Evolutionary conservation across 1,140 invertebrate genomes (phyloP).

Genomic region (Ceratina australensis): DNA sequence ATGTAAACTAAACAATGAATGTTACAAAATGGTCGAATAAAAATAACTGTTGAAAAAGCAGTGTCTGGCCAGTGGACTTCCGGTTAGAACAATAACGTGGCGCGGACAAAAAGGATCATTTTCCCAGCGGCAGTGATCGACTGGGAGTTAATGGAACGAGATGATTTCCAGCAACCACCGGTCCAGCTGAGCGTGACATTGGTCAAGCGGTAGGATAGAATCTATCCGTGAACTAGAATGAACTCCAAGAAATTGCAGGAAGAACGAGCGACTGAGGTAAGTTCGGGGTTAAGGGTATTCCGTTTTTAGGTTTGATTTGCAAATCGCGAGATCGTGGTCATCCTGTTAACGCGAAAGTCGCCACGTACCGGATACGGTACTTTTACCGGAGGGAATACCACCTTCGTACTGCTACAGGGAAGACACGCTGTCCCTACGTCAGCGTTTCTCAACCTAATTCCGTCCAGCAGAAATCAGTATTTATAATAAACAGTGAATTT

Average conservation of each 20-base stretch:
- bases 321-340: background rate
- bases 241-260: slow-evolving; percentile 1
- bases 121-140: slow-evolving; percentile 9
- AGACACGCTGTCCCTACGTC: slow-evolving; percentile 20
- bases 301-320: slow-evolving; percentile 21
- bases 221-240: slow-evolving; percentile 36
- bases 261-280: background rate
- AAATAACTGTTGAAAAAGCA: too few species aligned
- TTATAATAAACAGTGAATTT: too few species aligned
- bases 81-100: too few species aligned
- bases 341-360: slow-evolving; percentile 44
- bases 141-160: slow-evolving; percentile 38
- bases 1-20: too few species aligned
- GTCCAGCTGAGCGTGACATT: slow-evolving; percentile 48
- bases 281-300: background rate
- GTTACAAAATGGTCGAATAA: too few species aligned
- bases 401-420: slow-evolving; percentile 35
- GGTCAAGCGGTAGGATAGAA: slow-evolving; percentile 18
- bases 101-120: slow-evolving; percentile 8
- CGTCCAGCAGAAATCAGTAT: background rate
- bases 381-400: slow-evolving; percentile 49
- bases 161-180: slow-evolving; percentile 20
- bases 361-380: slow-evolving; percentile 51
- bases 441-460: slow-evolving; percentile 29
- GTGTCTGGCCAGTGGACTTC: too few species aligned